phyloP scores from a whole-genome alignment of 2,888 invertebrate species.

The Cabera pusaria region DNA sequence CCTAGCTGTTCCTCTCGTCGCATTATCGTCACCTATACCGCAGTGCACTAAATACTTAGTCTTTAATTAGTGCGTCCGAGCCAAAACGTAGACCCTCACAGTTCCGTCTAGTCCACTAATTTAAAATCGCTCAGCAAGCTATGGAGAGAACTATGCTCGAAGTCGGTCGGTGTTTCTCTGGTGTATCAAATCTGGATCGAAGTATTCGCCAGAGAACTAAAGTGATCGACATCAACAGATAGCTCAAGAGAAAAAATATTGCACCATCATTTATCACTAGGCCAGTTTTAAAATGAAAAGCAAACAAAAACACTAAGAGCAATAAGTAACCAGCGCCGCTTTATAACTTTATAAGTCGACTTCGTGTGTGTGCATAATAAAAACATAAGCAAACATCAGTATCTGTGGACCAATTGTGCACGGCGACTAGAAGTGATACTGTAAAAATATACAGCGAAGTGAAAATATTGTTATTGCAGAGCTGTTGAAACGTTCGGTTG shows the following conservation, averaged over 20 bases:
- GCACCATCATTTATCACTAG: slow-evolving; percentile 46
- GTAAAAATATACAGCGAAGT: slow-evolving; percentile 62
- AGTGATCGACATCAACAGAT: too few relatives aligned
- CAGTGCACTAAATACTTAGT: too few relatives aligned
- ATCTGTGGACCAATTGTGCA: slow-evolving; percentile 56
- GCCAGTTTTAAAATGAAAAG: slow-evolving; percentile 46
- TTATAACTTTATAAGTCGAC: slow-evolving; percentile 63
- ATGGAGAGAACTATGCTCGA: too few relatives aligned
- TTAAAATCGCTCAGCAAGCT: too few relatives aligned
- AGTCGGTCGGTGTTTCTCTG: too few relatives aligned
- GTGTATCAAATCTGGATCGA: too few relatives aligned
- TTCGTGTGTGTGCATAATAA: slow-evolving; percentile 64
- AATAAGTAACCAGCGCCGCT: slow-evolving; percentile 36
- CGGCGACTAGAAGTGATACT: slow-evolving; percentile 51
- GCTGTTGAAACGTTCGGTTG: slow-evolving; percentile 54
- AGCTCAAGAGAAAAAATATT: slow-evolving; percentile 40
- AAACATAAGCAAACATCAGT: slow-evolving; percentile 50
- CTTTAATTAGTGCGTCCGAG: too few relatives aligned
- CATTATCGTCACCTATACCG: too few relatives aligned
- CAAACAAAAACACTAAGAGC: slow-evolving; percentile 53
- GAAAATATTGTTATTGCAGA: slow-evolving; percentile 63
- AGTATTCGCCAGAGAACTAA: too few relatives aligned
- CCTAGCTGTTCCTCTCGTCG: too few relatives aligned
- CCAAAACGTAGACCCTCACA: too few relatives aligned
- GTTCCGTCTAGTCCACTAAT: too few relatives aligned